A percentile compares a stretch with the other conserved stretches of the same genome.
Conservation (phyloP, 2,113 vertebrate species). For the Electrona antarctica region DNA sequence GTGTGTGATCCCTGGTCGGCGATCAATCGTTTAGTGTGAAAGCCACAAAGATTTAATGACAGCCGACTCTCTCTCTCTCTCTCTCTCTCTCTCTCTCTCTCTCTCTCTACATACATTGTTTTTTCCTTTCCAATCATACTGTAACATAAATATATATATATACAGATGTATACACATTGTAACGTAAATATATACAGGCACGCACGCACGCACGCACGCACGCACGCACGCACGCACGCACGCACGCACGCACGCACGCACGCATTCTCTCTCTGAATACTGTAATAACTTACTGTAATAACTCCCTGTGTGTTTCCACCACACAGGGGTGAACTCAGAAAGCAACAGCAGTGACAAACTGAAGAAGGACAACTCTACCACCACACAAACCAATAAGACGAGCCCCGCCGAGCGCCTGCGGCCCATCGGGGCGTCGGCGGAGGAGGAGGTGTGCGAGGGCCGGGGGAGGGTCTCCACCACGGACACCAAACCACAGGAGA, state of each 20-base stretch:
- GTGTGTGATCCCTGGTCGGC: too few relatives aligned
- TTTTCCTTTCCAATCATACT: not conserved
- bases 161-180: too few relatives aligned
- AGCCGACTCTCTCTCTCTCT: too few relatives aligned
- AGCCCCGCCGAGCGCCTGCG: constrained; percentile 66
- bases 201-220: too few relatives aligned
- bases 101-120: not conserved
- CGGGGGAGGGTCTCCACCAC: constrained; percentile 26
- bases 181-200: too few relatives aligned
- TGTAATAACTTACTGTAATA: not conserved
- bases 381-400: constrained; percentile 56
- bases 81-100: too few relatives aligned
- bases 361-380: constrained; percentile 59
- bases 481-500: constrained; percentile 52
- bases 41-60: too few relatives aligned
- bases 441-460: constrained; percentile 68
- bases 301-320: constrained; percentile 25
- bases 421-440: constrained; percentile 76
- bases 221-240: too few relatives aligned
- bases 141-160: too few relatives aligned
- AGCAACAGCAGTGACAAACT: constrained; percentile 42
- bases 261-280: too few relatives aligned
- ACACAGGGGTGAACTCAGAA: constrained; percentile 46
- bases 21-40: too few relatives aligned
- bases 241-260: too few relatives aligned